Conservation (phyloP, 2,888 invertebrate species). For the Himalopsyche anomala region DNA sequence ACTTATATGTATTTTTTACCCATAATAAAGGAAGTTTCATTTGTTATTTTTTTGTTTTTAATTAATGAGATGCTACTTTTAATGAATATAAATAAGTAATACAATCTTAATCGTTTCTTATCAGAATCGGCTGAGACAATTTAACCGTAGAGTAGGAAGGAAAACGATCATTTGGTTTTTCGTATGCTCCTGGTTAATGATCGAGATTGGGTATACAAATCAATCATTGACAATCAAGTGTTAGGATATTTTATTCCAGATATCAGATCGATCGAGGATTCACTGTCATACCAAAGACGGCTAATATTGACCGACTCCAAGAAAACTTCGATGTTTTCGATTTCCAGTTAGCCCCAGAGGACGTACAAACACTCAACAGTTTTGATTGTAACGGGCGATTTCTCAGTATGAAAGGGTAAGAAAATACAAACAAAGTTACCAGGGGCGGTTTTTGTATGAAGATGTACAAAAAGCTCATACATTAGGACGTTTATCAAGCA, state of each 20-base stretch:
- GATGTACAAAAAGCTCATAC: not conserved
- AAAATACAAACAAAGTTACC: too few relatives aligned
- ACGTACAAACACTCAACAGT: conserved; percentile 66
- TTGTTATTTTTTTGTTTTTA: too few relatives aligned
- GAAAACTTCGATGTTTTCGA: conserved; percentile 76
- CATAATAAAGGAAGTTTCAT: too few relatives aligned
- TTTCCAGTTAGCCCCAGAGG: conserved; percentile 72
- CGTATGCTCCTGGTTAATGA: too few relatives aligned
- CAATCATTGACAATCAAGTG: not conserved
- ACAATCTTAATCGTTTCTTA: too few relatives aligned
- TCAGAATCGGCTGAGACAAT: not conserved
- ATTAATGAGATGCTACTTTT: too few relatives aligned
- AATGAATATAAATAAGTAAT: too few relatives aligned
- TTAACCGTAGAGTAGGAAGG: not conserved
- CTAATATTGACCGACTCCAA: conserved; percentile 72
- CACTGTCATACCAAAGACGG: conserved; percentile 76
- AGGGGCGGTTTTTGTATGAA: too few relatives aligned
- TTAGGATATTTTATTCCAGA: conserved; percentile 45
- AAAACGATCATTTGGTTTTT: too few relatives aligned
- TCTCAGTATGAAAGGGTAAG: conserved; percentile 60
- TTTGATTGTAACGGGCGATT: conserved; percentile 58
- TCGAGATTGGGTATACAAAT: not conserved
- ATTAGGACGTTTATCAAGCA: conserved; percentile 3
- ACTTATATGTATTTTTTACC: too few relatives aligned
- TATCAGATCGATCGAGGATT: conserved; percentile 72